Percentiles rank a stretch among this genome's conserved stretches.
Conservation (phyloP, 1,140 invertebrate species). For the Gonatopus flavifemur region DNA sequence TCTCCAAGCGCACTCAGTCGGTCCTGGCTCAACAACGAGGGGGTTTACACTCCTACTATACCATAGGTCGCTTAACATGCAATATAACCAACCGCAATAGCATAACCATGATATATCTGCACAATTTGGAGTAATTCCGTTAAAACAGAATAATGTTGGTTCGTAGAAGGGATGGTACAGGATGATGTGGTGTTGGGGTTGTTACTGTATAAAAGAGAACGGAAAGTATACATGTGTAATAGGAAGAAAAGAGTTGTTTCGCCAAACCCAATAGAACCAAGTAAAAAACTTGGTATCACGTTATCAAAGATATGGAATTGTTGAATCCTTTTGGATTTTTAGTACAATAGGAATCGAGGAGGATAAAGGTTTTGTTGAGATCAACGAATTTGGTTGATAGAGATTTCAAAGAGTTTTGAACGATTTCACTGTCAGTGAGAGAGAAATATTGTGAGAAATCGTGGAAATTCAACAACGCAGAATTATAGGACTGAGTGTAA, state of each 20-base stretch:
- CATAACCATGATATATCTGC: slow-evolving; percentile 42
- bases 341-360: too few relatives aligned
- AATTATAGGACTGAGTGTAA: too few relatives aligned
- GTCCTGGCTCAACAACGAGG: neutral
- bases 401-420: too few relatives aligned
- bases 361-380: too few relatives aligned
- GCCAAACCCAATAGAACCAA: neutral
- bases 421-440: too few relatives aligned
- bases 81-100: slow-evolving; percentile 36
- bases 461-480: too few relatives aligned
- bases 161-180: slow-evolving; percentile 5
- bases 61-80: slow-evolving; percentile 25
- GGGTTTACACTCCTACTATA: neutral
- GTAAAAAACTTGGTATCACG: neutral
- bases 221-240: too few relatives aligned
- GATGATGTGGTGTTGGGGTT: too few relatives aligned
- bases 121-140: slow-evolving; percentile 44
- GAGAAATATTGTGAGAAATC: too few relatives aligned
- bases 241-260: slow-evolving; percentile 3
- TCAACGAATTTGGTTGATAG: too few relatives aligned
- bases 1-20: neutral
- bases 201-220: too few relatives aligned
- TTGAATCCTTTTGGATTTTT: neutral
- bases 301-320: neutral
- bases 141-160: slow-evolving; percentile 31